Conservation (phyloP, 2,888 invertebrate species). For the Lordiphosa fenestrarum region DNA sequence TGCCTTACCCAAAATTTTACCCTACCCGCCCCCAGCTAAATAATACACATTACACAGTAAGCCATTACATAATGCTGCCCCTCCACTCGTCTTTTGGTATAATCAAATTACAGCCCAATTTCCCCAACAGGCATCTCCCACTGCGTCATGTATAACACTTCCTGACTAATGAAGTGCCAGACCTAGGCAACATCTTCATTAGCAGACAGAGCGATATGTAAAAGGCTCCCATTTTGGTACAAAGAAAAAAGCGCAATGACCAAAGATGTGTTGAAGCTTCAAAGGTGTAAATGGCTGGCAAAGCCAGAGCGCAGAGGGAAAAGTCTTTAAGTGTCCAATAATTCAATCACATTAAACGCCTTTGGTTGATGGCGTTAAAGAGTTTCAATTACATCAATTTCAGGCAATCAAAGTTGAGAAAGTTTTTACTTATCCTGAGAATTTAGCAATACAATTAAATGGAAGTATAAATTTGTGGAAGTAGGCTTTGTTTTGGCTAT, state of each 20-base stretch:
- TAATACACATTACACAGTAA: too few relatives aligned
- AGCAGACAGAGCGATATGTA: constrained; percentile 52
- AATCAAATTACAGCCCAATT: too few relatives aligned
- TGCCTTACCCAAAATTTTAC: too few relatives aligned
- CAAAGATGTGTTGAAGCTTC: constrained; percentile 10
- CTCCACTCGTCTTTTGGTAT: too few relatives aligned
- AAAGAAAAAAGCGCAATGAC: constrained; percentile 13
- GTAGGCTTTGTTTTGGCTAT: constrained; percentile 40
- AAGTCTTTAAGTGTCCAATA: constrained; percentile 68
- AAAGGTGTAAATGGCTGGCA: constrained; percentile 33
- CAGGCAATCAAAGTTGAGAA: constrained; percentile 46
- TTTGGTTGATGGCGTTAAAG: constrained; percentile 69
- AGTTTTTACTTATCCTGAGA: constrained; percentile 49
- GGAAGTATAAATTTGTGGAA: constrained; percentile 17
- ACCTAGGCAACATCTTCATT: constrained; percentile 64
- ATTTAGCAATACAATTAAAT: constrained; percentile 8
- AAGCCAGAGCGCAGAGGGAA: constrained; percentile 34
- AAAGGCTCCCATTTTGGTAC: constrained; percentile 20
- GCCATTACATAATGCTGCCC: too few relatives aligned
- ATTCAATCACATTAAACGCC: constrained; percentile 71
- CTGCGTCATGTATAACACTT: too few relatives aligned
- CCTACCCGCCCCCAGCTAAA: too few relatives aligned
- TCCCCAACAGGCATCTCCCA: too few relatives aligned
- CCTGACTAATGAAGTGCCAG: constrained; percentile 49
- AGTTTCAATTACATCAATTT: constrained; percentile 69